These are phyloP conservation scores for Willisornis vidua DNA, from an alignment of 2,113 vertebrate genomes.

Conservation along the genomic window DNA sequence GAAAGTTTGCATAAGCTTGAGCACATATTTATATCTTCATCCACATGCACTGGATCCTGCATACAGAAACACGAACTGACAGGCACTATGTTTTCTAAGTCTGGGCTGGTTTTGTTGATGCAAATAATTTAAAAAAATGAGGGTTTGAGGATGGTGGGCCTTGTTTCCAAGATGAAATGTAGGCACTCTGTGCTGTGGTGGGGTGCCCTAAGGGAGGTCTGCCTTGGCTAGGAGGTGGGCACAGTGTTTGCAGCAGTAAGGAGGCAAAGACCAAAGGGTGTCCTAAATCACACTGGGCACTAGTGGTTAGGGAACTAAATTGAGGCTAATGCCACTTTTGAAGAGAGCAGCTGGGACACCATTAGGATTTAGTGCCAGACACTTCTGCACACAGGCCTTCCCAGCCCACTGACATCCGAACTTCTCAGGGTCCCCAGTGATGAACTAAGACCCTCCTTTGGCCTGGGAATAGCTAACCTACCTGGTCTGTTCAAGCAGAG, in stretches of 20 bases:
- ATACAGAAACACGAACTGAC: neutral
- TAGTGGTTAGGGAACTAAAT: neutral
- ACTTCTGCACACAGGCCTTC: neutral
- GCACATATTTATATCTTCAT: neutral
- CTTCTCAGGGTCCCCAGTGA: neutral
- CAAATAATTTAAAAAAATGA: neutral
- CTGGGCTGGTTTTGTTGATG: neutral
- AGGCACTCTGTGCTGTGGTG: neutral
- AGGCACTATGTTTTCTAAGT: neutral
- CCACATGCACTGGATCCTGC: neutral
- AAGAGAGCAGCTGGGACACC: neutral
- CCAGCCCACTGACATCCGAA: neutral
- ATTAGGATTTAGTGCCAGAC: neutral
- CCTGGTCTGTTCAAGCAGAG: neutral
- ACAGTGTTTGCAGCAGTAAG: neutral
- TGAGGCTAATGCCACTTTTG: neutral
- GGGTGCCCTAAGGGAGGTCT: neutral
- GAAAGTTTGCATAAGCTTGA: neutral
- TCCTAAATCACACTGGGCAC: neutral
- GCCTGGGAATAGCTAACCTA: neutral
- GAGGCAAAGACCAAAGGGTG: neutral
- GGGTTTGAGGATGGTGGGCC: neutral
- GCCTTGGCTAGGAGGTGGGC: neutral
- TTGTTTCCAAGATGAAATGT: neutral
- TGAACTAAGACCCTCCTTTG: neutral